Percentiles rank a stretch among this genome's conserved stretches.
Conservation (phyloP, 2,888 invertebrate genomes). For the Acanthosepion pharaonis region DNA sequence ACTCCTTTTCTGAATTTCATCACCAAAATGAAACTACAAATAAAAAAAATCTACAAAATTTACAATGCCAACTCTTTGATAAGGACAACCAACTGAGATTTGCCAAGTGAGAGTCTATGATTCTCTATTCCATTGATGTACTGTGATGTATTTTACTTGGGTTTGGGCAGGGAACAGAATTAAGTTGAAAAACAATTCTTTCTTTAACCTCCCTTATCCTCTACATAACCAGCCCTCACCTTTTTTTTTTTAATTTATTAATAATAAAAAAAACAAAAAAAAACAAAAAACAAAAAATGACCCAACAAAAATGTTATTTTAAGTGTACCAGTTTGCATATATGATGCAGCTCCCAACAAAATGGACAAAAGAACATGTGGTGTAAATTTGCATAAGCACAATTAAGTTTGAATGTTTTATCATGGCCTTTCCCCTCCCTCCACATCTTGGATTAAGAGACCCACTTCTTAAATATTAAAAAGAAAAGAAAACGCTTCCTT, state of each 20-base stretch:
- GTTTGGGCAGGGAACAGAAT: background rate
- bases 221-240: conserved; percentile 1
- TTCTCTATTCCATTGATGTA: conserved; percentile 33
- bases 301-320: background rate
- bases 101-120: background rate
- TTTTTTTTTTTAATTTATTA: background rate
- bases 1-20: background rate
- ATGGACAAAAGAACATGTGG: background rate
- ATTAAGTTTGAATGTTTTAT: conserved; percentile 33
- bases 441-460: background rate
- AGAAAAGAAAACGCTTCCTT: background rate
- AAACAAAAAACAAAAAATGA: background rate
- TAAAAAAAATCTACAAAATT: background rate
- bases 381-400: background rate
- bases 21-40: background rate
- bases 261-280: no score
- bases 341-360: background rate
- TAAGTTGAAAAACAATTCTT: background rate
- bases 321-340: background rate
- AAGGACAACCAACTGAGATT: background rate
- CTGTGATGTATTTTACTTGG: conserved; percentile 5
- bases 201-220: background rate
- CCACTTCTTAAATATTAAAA: background rate
- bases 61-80: background rate
- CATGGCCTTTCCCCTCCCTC: background rate